Conservation (phyloP, 2,888 invertebrate species). For the Cryptus viduatorius region DNA sequence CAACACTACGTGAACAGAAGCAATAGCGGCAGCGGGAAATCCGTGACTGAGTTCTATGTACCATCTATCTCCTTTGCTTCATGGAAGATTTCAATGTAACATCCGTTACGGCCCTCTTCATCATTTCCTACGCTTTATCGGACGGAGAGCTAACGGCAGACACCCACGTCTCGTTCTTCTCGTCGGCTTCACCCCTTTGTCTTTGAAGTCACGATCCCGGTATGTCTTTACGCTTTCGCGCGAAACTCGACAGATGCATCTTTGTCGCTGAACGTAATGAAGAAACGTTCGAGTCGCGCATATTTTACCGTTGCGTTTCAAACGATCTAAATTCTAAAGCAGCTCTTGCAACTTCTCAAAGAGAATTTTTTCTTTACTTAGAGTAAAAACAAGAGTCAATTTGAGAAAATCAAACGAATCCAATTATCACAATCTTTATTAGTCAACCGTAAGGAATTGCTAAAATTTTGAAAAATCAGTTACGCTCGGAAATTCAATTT, state of each 20-base stretch:
- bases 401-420: too few species aligned
- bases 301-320: constrained; percentile 17
- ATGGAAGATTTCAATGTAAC: constrained; percentile 57
- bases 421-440: too few species aligned
- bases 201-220: constrained; percentile 29
- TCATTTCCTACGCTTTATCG: constrained; percentile 42
- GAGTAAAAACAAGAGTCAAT: too few species aligned
- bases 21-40: constrained; percentile 33
- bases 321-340: neutral
- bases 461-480: too few species aligned
- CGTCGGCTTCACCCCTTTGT: neutral
- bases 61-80: constrained; percentile 32
- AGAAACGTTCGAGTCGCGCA: neutral
- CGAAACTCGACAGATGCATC: too few species aligned
- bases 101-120: constrained; percentile 30
- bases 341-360: neutral
- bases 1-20: constrained; percentile 20
- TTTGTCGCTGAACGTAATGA: constrained; percentile 24
- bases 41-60: constrained; percentile 27
- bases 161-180: neutral
- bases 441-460: too few species aligned
- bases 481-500: too few species aligned
- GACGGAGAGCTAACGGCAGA: neutral
- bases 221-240: neutral
- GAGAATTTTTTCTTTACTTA: too few species aligned